Conservation (phyloP, 2,888 invertebrate species). For the Malacosoma neustria region DNA sequence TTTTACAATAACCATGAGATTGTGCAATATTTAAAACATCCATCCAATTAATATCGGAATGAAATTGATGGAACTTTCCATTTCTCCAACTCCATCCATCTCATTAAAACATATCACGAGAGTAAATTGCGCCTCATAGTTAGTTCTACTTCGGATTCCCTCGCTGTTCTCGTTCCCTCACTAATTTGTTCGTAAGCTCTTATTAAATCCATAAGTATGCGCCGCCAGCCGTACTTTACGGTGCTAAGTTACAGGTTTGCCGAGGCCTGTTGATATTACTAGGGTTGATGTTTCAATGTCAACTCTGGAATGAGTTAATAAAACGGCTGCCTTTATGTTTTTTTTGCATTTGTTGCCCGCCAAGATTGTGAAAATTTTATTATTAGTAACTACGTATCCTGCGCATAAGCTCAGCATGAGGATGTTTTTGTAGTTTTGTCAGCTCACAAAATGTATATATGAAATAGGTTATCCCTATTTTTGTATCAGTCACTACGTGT, state of each 20-base stretch:
- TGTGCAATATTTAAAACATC: no score
- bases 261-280: slow-evolving; percentile 2
- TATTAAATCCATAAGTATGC: slow-evolving; percentile 64
- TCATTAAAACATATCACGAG: not conserved
- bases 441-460: no score
- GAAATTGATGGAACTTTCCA: no score
- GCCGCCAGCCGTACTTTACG: slow-evolving; percentile 23
- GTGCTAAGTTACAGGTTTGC: slow-evolving; percentile 23
- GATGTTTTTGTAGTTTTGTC: no score
- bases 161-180: slow-evolving; percentile 30
- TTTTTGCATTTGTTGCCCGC: no score
- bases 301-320: not conserved
- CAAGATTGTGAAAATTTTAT: no score
- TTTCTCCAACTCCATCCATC: not conserved
- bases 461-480: no score
- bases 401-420: no score
- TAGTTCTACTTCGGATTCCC: slow-evolving; percentile 18
- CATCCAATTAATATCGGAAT: no score
- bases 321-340: not conserved
- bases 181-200: slow-evolving; percentile 53
- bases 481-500: no score
- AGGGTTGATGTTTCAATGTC: slow-evolving; percentile 2
- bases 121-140: not conserved
- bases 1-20: no score
- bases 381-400: no score